A percentile compares a stretch with the other conserved stretches of the same genome.
These are phyloP conservation scores for Ecdyonurus torrentis DNA, from an alignment of 2,888 invertebrate genomes.

Conservation along the genomic window DNA sequence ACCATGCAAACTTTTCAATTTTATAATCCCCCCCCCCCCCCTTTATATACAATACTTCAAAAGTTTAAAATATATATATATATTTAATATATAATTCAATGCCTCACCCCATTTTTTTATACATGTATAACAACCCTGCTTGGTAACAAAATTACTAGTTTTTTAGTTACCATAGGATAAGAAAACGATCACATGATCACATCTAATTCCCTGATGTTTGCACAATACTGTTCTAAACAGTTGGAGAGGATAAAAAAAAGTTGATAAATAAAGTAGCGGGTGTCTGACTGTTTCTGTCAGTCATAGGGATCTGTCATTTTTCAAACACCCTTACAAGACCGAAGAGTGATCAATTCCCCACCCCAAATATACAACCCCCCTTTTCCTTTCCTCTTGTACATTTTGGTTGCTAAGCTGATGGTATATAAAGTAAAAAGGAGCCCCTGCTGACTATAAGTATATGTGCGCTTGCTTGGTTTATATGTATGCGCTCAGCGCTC, in stretches of 20 bases:
- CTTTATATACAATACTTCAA: too few relatives aligned
- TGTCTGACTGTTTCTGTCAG: not conserved
- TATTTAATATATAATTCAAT: too few relatives aligned
- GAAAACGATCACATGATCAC: not conserved
- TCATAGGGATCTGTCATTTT: not conserved
- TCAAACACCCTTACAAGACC: not conserved
- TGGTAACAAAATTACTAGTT: not conserved
- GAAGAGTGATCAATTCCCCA: not conserved
- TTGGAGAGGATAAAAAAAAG: too few relatives aligned
- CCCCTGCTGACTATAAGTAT: too few relatives aligned
- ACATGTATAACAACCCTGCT: not conserved
- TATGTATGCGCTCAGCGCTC: too few relatives aligned
- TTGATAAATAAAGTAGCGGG: not conserved
- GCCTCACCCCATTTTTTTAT: not conserved
- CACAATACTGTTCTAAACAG: not conserved
- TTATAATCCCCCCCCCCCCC: too few relatives aligned
- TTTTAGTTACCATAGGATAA: too few relatives aligned
- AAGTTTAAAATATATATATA: too few relatives aligned
- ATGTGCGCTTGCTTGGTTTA: too few relatives aligned
- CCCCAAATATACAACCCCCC: not conserved
- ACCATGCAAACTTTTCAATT: too few relatives aligned
- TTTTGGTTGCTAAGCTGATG: too few relatives aligned
- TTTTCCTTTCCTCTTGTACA: not conserved
- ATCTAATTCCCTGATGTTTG: not conserved
- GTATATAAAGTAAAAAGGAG: too few relatives aligned